Evolutionary conservation across 1,140 invertebrate genomes (phyloP), one percentile per base, ranked within the genome.

Genomic region (Calephelis virginiensis): DNA sequence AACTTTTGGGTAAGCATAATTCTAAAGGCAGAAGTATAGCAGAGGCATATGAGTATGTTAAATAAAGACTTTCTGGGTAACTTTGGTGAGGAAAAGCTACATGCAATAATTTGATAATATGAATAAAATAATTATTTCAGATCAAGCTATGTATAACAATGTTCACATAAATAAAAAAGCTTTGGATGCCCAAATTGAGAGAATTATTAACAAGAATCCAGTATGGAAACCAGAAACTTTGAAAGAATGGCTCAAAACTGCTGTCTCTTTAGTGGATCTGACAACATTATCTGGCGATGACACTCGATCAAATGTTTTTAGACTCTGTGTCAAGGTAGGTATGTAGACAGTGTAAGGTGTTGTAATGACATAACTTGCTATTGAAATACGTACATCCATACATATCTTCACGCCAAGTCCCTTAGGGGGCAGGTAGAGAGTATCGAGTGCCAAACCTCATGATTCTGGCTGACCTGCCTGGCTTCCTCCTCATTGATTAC

Each of bases 261-360:
- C 96, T 14, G 90, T 99, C 5, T 94, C 94, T 63, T 94, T 96
- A 68, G 97, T 99, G 68, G 98, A 99, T 91, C 92, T 99, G 61
- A 99, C 98, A 12, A 98, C 98, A 40, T 91, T 99, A 48, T 93
- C 94, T 47, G 95, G 97, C 10, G 97, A 98, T 93, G 98, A 99
- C 86, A 98, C 97, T 8, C 79, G 88, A 12, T 92, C 93, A 11
- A 97, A 96, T 92, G 96, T 99, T 6, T 79, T 93, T 10, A 92
- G 95, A 69, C 91, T 99, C 1, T 98, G 97, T 85, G 83, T 92
- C 56, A 97, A 97, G 92, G 97, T 97, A 79, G 60, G 66, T 53
- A 12, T 14, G 1, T 13, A 14, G 28, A 17, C 28, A 53, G 4
- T 53, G 50, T 53, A 53, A 13, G 7, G 28, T 28, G 28, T 28